Base-by-base conservation (phyloP, 2,888 invertebrate genomes). In the Fabriciana adippe region DNA sequence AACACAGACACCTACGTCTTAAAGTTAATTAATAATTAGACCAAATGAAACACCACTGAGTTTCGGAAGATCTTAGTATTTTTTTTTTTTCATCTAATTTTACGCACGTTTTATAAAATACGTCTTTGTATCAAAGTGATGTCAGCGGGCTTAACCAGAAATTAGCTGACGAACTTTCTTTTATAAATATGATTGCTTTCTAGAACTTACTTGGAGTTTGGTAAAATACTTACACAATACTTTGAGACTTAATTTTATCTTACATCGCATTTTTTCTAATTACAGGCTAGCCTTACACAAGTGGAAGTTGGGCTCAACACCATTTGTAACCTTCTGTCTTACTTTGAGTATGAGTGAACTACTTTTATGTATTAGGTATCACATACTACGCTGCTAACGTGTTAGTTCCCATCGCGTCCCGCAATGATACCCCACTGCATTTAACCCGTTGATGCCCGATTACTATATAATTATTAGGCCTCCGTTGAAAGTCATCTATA, bases 181-280 rank as follows among this genome's bases (percentile, higher is more conserved):
- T 87, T 89, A 91, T 92, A 90, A 90, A 90, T 90, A 91, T 87
- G 88, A 92, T 92, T 90, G 91, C 90, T 92, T 91, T 11, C 41
- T 50, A 88, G 84, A 87, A 87, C 87, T 86, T 88, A 88, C 82
- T 84, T 79, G 86, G 86, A 86, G 84, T 85, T 88, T 86, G 89
- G 88, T 91, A 91, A 91, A 92, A 91, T 91, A 91, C 92, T 92
- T 91, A 92, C 83, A 85, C 86, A 91, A 90, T 92, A 91, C 91
- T 89, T 89, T 88, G 87, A 90, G 89, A 90, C 85, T 81, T 81
- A 80, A 81, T 85, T 71, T 73, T 89, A 90, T 90, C 90, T 90
- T 90, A 91, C 90, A 86, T 88, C 86, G 90, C 90, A 87, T 86
- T 88, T 87, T 54, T 77, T 84, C 89, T 90, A 90, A 86, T 87